Conservation (phyloP, 92 coral and sea anemone genomes). For the Umimayanthus kanabou region DNA sequence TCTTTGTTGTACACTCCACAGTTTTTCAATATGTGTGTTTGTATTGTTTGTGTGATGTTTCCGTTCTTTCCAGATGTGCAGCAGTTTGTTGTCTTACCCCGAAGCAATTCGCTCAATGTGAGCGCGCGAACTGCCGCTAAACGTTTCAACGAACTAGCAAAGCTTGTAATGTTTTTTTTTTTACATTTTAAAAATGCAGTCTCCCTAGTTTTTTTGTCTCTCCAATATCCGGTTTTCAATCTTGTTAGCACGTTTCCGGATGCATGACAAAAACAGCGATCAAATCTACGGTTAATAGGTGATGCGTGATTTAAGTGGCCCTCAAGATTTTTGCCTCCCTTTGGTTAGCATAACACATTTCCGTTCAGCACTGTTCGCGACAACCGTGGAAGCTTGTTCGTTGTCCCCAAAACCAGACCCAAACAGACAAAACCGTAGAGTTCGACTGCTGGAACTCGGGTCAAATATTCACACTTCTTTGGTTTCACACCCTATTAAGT, state of each 20-base stretch:
- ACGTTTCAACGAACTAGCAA: neutral
- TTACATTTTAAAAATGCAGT: neutral
- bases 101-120: neutral
- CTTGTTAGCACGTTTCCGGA: slow-evolving; percentile 39
- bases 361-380: slow-evolving; percentile 27
- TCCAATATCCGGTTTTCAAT: slow-evolving; percentile 37
- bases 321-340: slow-evolving; percentile 21
- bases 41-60: neutral
- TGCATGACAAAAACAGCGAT: slow-evolving; percentile 4
- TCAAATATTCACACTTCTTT: slow-evolving; percentile 20
- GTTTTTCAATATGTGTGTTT: neutral
- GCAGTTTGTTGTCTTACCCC: neutral
- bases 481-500: slow-evolving; percentile 45
- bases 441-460: slow-evolving; percentile 29
- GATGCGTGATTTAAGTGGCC: slow-evolving; percentile 18
- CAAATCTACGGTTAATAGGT: slow-evolving; percentile 24
- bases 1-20: neutral
- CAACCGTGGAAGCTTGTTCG: neutral
- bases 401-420: neutral
- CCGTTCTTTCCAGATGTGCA: neutral
- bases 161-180: neutral
- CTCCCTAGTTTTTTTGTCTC: neutral
- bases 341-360: neutral
- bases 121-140: no score
- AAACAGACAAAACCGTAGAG: neutral